A percentile compares a stretch with the other conserved stretches of the same genome.
phyloP scores from a whole-genome alignment of 2,888 invertebrate species.

The Steromphala cineraria region DNA sequence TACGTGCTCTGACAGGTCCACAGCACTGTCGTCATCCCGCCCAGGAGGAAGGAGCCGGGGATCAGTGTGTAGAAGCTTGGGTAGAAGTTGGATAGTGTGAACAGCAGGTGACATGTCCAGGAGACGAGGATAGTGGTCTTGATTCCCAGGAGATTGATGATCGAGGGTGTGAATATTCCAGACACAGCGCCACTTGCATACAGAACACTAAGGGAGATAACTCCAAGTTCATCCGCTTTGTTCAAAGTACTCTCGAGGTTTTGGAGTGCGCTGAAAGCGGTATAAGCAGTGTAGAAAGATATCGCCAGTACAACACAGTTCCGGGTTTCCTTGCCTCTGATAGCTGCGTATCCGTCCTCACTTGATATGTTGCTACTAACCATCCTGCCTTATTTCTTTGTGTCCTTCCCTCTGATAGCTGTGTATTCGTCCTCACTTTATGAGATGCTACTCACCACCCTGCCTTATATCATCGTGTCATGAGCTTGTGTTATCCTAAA shows the following conservation, averaged over 20 bases:
- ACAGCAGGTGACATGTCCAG: conserved; percentile 61
- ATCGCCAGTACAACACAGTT: conserved; percentile 33
- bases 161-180: neutral
- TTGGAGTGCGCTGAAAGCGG: conserved; percentile 56
- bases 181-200: conserved; percentile 45
- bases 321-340: conserved; percentile 37
- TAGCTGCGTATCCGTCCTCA: too few relatives aligned
- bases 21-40: conserved; percentile 63
- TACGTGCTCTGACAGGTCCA: conserved; percentile 70
- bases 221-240: conserved; percentile 54
- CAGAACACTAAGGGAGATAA: conserved; percentile 58
- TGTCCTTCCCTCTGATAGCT: too few relatives aligned
- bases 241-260: conserved; percentile 66
- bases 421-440: too few relatives aligned
- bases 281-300: conserved; percentile 38
- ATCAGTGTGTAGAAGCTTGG: conserved; percentile 62
- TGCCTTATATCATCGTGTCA: too few relatives aligned
- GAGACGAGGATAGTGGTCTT: conserved; percentile 46
- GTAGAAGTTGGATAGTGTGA: conserved; percentile 65
- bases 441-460: too few relatives aligned
- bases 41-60: conserved; percentile 67
- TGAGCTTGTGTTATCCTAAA: too few relatives aligned
- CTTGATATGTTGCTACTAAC: too few relatives aligned
- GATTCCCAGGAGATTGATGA: neutral
- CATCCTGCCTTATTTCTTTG: too few relatives aligned